Base-by-base conservation (phyloP, 2,888 invertebrate species). In the Tenodera sinensis region DNA sequence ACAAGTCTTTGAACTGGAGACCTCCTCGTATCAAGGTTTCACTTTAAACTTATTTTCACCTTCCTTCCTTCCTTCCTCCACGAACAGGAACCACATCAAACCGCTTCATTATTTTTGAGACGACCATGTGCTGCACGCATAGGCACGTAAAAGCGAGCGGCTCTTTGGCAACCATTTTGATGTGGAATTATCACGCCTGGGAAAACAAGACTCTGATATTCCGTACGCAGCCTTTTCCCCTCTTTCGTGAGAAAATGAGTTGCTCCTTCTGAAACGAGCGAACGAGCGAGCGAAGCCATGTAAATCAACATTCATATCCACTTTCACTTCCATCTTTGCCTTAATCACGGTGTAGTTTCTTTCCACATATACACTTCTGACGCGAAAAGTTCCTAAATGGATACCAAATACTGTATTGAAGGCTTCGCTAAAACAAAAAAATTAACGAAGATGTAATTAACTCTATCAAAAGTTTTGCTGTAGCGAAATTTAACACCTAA, bases 1-100 rank as follows among this genome's bases (percentile, higher is more conserved):
- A n/a, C n/a, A n/a, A 86, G 86, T 86, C 86, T 86, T 86, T 86
- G 86, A 86, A 86, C 71, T 86, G 30, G 20, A 71, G 54, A 71
- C 54, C 54, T 54, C 54, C 54, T 54, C 15, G 54, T 15, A 54
- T 54, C 54, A 20, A 20, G 20, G 54, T 71, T 71, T 71, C 54
- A 71, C 15, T 25, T 71, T 71, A 71, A 71, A 71, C 54, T 25
- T 71, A 71, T 71, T 71, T 71, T 15, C 54, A 71, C 54, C 54
- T 71, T 71, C 20, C 54, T 20, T 20, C 2, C 3, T 20, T 20
- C 54, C 54, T 71, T 71, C 20, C 54, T 20, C 54, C 2, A 20
- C 20, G 30, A 30, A 30, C 20, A 71, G 54, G 54, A 25, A 71
- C 54, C 54, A 71, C 54, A 71, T 71, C 54, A 71, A 71, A 71